Evolutionary conservation across 2,113 vertebrate genomes (phyloP), one percentile per base, ranked within the genome.

Genomic region (Bostrychus sinensis): DNA sequence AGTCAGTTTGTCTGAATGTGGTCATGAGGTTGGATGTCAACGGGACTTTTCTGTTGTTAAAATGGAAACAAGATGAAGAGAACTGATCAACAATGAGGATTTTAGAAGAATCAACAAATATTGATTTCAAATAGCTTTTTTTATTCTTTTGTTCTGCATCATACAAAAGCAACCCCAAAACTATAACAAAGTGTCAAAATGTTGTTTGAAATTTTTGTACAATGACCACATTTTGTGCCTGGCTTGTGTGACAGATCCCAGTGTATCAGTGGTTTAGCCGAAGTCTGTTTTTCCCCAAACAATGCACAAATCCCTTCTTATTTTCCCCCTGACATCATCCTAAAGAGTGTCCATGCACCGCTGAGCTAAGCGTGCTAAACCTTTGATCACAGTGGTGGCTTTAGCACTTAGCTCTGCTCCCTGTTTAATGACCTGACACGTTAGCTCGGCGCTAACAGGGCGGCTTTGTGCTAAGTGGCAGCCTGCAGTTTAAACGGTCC

Each of bases 301-400:
- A 54, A 54, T 34, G 17, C 51, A 30, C 51, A 55, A 34, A 55
- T 20, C 26, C 9, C n/a, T 30, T 12, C 2, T 54, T 70, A 65
- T 43, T 70, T 37, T n/a, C n/a, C 62, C 16, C 26, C 17, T 62
- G 46, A 56, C 68, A 46, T 56, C 64, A 73, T 3, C 32, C 37
- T 63, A 39, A 65, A 64, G 39, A 16, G 10, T 3, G 26, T 34
- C 48, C 37, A 19, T 69, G 70, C 34, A 64, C 25, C 4, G 12
- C 34, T 62, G 65, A 62, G 41, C 62, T 60, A 13, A 56, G 54
- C 26, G 38, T 14, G 30, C 14, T 4, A 14, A 64, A 42, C 11
- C 72, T 83, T 83, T 86, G 81, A 83, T 83, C 77, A 56, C 59
- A 20, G 58, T 12, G 16, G 51, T 12, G 46, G 66, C 36, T 11